Evolutionary conservation across 2,113 vertebrate genomes (phyloP).

Genomic region (Sigmodon hispidus): DNA sequence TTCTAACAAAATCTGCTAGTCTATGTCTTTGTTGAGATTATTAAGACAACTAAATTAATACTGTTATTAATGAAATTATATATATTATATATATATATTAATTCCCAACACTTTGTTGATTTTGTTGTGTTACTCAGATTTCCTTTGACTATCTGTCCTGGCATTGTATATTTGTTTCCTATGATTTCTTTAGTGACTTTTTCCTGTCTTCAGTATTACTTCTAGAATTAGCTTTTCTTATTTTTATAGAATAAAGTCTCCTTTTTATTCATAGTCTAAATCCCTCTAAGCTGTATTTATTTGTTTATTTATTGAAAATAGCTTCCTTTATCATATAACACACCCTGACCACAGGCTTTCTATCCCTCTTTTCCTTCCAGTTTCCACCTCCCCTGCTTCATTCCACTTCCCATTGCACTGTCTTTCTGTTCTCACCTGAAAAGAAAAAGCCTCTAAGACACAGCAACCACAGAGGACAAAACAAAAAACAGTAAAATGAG

Average conservation of each 20-base stretch:
- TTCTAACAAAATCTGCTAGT: neutral
- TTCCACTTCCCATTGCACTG: neutral
- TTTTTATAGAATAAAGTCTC: no score
- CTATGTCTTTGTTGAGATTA: neutral
- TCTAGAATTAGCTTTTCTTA: no score
- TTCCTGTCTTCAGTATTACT: neutral
- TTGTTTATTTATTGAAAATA: neutral
- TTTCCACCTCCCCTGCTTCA: neutral
- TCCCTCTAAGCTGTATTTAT: neutral
- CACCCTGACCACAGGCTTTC: neutral
- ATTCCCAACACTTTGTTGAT: neutral
- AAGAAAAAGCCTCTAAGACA: neutral
- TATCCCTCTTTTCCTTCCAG: no score
- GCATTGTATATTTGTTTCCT: neutral
- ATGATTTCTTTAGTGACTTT: neutral
- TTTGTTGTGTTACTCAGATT: neutral
- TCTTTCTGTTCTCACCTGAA: neutral
- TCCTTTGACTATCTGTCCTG: neutral
- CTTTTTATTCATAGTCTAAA: neutral
- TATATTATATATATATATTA: neutral
- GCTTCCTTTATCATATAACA: neutral
- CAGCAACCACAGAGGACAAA: neutral
- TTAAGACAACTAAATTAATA: neutral
- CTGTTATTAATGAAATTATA: neutral
- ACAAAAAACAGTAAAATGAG: neutral